Base-by-base conservation (phyloP, 2,797 vertebrate species). In the Prunella strophiata region DNA sequence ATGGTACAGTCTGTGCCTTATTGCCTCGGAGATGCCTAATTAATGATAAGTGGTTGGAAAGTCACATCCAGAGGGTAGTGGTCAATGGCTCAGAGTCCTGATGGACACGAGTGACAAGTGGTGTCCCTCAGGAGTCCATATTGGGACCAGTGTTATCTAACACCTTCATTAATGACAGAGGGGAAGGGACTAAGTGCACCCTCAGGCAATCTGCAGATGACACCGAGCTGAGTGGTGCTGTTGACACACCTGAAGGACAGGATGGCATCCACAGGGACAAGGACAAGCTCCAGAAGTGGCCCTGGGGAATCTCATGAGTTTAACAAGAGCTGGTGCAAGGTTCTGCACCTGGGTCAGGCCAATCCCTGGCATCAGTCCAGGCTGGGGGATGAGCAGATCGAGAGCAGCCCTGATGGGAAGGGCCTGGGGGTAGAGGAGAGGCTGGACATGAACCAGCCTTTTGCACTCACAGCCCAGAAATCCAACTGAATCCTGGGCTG, bases 341-440 rank as follows among this genome's bases (percentile, higher is more conserved):
- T 8, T 29, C 61, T 81, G 30, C 52, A 47, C 8, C 12, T 30
- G 45, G 40, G 17, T 32, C 40, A 61, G 47, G 76, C 26, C 15
- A 74, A 34, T 4, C 12, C 9, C 68, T 13, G 10, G 5, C 7
- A 52, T 30, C 34, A 61, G 2, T 67, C 36, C 30, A 36, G 40
- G 67, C 38, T 51, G 23, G 16, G 20, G 29, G 18, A 67, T 32
- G 25, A 54, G 12, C 40, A 68, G 34, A 36, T n/a, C 0, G 0
- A 74, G 22, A 75, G 30, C 42, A 68, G 55, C 21, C 30, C 29
- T 27, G 26, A 3, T 3, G 18, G 16, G 54, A 67, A 48, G 54
- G 26, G 61, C 42, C 26, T 32, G 18, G 22, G 14, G 15, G 10
- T 27, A 14, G 19, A 54, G 2, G 13, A 75, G 55, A 62, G 16